Base-by-base conservation (phyloP, 2,113 vertebrate genomes). In the Camelus bactrianus region DNA sequence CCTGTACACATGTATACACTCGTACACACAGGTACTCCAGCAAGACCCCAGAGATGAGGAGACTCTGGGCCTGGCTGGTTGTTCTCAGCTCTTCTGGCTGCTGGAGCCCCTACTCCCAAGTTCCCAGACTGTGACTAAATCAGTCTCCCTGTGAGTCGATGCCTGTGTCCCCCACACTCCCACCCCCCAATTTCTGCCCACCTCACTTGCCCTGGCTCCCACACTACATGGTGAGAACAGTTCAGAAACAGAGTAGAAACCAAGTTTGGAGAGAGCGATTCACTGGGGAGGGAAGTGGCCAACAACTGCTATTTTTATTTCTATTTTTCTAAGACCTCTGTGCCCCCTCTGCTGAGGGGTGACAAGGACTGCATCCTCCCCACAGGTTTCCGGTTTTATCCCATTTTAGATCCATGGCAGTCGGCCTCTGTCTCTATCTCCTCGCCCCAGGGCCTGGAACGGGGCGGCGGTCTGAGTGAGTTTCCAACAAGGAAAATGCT, bases 361-460 rank as follows among this genome's bases (percentile, higher is more conserved):
- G 96, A 97, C 96, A 96, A 97, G 97, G 89, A 58, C 91, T 13
- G 70, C 16, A 8, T 87, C 81, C 64, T 96, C 91, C 93, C 91
- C 93, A 35, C 93, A 84, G 67, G 56, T 90, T 98, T 98, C 98
- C 97, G 97, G 96, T 90, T 70, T 86, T 69, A 56, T 97, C 97
- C 97, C 79, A 9, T 97, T 98, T 98, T 97, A 97, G 98, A 94
- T 54, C 77, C 76, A 8, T 9, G 0, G 19, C 54, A 80, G 64
- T 69, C 79, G 24, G 67, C 38, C 69, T 89, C 79, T 32, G 67
- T 90, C 90, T 69, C 92, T 98, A 96, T 98, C 97, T 96, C 58
- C 70, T 67, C 12, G 1, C 35, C 64, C 96, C 93, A 93, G 95
- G 70, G 81, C 77, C 73, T 19, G 77, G 42, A 67, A n/a, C 87